Conservation (phyloP, 2,113 vertebrate species). For the Sinocyclocheilus anshuiensis region DNA sequence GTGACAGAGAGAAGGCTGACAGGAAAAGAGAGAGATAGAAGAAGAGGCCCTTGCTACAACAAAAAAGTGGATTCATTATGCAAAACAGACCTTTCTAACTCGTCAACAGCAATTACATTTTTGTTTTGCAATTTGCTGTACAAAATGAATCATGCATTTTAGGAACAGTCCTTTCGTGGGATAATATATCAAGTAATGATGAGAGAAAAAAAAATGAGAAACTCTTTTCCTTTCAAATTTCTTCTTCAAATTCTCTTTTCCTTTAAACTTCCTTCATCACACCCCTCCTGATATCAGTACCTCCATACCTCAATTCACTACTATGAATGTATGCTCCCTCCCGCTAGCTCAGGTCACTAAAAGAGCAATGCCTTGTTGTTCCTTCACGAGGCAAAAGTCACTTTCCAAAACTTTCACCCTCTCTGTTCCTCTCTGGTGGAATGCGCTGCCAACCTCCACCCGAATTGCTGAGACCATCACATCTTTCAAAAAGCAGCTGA, state of each 20-base stretch:
- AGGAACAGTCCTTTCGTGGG: not conserved
- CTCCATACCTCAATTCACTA: not conserved
- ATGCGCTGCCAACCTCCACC: not conserved
- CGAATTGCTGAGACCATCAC: not conserved
- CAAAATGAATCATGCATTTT: not conserved
- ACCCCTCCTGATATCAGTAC: not conserved
- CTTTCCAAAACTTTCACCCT: not conserved
- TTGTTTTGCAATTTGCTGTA: not conserved
- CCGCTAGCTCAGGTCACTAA: not conserved
- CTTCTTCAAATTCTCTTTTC: too few species aligned
- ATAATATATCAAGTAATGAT: not conserved
- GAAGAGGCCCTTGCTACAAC: slow-evolving; percentile 1
- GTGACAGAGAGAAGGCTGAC: not conserved
- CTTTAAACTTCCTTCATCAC: not conserved
- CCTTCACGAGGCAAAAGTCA: not conserved
- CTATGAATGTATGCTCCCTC: not conserved
- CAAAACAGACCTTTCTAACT: slow-evolving; percentile 52
- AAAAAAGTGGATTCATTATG: slow-evolving; percentile 31
- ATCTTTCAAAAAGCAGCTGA: not conserved
- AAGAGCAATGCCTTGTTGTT: too few species aligned
- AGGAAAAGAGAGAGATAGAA: not conserved
- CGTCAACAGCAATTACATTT: slow-evolving; percentile 65
- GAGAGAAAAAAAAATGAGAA: not conserved
- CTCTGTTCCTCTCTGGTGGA: not conserved
- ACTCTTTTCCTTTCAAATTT: too few species aligned